These are phyloP conservation scores for Congeria kusceri DNA, from an alignment of 2,888 invertebrate species.

Conservation along the genomic window DNA sequence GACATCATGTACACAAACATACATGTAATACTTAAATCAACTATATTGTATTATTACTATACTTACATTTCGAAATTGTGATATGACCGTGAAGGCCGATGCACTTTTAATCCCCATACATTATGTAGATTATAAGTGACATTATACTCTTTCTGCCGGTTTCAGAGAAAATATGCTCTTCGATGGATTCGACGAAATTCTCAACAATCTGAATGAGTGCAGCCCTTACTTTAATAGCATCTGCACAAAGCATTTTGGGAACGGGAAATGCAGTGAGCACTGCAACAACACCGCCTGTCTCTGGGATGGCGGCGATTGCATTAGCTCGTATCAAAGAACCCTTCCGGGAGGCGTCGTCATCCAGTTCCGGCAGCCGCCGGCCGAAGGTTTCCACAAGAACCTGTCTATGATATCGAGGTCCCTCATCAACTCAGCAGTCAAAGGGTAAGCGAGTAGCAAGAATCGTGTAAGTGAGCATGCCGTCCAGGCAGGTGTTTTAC, in stretches of 20 bases:
- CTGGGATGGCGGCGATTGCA: conserved; percentile 52
- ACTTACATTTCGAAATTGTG: too few relatives aligned
- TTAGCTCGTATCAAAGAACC: neutral
- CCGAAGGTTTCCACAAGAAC: neutral
- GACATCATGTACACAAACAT: too few relatives aligned
- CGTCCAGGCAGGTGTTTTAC: neutral
- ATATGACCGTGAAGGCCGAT: too few relatives aligned
- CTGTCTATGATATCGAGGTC: conserved; percentile 25
- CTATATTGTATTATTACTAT: too few relatives aligned
- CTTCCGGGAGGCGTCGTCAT: conserved; percentile 38
- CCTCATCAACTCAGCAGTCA: neutral
- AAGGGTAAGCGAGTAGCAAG: neutral
- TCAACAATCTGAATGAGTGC: conserved; percentile 37
- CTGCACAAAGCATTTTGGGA: conserved; percentile 37
- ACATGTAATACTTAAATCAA: too few relatives aligned
- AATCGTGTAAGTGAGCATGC: neutral
- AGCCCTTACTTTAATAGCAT: conserved; percentile 56
- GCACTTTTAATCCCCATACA: too few relatives aligned
- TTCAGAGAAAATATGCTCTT: conserved; percentile 29
- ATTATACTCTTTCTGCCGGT: too few relatives aligned
- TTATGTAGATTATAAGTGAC: too few relatives aligned
- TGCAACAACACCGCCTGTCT: conserved; percentile 50
- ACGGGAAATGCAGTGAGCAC: conserved; percentile 32
- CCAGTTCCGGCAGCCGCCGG: conserved; percentile 6
- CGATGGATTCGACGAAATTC: conserved; percentile 44